phyloP scores from a whole-genome alignment of 1,140 invertebrate genomes.

The Orchestia grillus region DNA sequence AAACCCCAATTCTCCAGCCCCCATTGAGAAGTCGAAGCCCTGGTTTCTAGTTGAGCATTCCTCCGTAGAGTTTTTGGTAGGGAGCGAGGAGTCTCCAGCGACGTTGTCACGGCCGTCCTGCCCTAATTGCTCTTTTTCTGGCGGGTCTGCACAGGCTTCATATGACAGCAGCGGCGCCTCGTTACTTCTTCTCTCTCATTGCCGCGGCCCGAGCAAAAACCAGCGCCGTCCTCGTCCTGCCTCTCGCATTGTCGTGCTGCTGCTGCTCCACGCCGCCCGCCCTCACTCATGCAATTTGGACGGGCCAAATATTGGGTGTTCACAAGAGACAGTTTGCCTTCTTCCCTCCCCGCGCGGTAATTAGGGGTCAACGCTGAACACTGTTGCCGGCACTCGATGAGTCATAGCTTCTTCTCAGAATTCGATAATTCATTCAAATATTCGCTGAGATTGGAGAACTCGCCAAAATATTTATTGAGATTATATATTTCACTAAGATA shows the following conservation, averaged over 20 bases:
- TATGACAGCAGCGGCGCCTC: background rate
- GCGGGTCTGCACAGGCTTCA: constrained; percentile 3
- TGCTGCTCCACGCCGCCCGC: too few species aligned
- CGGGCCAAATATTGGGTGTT: background rate
- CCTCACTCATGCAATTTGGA: background rate
- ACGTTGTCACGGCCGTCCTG: background rate
- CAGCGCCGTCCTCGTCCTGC: background rate
- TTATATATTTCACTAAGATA: background rate
- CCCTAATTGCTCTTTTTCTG: constrained; percentile 1
- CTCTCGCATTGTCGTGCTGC: background rate
- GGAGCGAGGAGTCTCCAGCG: background rate
- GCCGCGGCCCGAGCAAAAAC: background rate
- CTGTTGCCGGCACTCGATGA: background rate
- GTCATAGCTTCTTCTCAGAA: background rate
- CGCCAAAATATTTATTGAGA: background rate
- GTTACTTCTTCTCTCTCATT: constrained; percentile 1
- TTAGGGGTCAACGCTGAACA: background rate
- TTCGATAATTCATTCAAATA: background rate
- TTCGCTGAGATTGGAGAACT: background rate
- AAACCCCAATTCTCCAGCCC: background rate
- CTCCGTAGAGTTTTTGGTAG: background rate
- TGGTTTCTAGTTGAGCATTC: background rate
- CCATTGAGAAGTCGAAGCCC: background rate
- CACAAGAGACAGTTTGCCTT: background rate
- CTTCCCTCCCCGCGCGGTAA: background rate